phyloP scores from a whole-genome alignment of 2,113 vertebrate genomes.

The Hyperoodon ampullatus region DNA sequence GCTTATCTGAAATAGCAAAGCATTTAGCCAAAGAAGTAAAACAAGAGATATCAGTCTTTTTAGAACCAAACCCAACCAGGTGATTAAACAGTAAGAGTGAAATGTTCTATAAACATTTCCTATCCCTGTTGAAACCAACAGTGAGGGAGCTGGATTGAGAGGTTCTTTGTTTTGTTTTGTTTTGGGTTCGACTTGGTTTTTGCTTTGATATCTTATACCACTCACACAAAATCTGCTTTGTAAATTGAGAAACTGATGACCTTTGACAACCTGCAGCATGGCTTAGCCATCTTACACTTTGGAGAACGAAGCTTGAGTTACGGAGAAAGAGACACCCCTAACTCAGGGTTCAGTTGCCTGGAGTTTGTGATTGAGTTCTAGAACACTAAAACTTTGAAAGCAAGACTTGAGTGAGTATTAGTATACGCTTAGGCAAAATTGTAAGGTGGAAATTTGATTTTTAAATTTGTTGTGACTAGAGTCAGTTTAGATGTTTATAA shows the following conservation, averaged over 20 bases:
- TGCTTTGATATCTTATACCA: conserved; percentile 31
- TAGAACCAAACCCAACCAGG: conserved; percentile 12
- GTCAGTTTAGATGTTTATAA: neutral
- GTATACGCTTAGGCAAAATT: neutral
- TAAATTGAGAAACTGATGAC: neutral
- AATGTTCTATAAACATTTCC: conserved; percentile 32
- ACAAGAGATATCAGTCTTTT: neutral
- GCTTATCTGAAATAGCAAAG: conserved; percentile 33
- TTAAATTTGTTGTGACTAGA: neutral
- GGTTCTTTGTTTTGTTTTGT: neutral
- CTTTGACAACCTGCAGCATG: neutral
- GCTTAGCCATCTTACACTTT: neutral
- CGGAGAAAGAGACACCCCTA: neutral
- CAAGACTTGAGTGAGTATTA: neutral
- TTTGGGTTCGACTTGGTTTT: neutral
- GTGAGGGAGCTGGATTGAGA: neutral
- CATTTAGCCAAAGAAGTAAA: conserved; percentile 14
- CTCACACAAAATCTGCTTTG: conserved; percentile 15
- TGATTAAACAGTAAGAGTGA: neutral
- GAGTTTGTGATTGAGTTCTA: neutral
- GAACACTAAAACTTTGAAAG: neutral
- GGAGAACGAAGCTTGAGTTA: neutral
- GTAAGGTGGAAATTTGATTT: neutral
- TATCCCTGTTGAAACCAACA: neutral
- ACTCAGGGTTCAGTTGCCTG: neutral